Evolutionary conservation across 1,140 invertebrate species (phyloP).

Genomic region (Aphaenogaster ashmeadi): DNA sequence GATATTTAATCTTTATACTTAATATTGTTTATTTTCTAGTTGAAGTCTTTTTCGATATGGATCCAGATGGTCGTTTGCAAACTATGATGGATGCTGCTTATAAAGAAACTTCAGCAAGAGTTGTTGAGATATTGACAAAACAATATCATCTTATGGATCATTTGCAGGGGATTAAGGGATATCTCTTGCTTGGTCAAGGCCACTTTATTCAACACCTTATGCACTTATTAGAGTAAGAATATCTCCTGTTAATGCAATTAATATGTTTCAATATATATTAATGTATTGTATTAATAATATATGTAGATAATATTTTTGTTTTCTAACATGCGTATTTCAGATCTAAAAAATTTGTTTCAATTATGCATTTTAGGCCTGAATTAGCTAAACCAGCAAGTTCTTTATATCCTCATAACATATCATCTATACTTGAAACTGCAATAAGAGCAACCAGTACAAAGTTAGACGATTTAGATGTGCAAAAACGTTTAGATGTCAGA

Average conservation of each 20-base stretch:
- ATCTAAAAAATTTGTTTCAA: not conserved
- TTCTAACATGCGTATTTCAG: not conserved
- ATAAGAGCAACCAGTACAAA: conserved; percentile 98
- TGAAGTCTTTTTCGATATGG: conserved; percentile 91
- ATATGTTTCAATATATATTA: not conserved
- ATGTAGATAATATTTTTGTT: not conserved
- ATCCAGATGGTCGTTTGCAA: conserved; percentile 92
- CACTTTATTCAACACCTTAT: conserved; percentile 98
- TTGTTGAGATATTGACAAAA: conserved; percentile 94
- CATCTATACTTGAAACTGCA: conserved; percentile 96
- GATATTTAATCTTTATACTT: not conserved
- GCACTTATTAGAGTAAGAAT: conserved; percentile 94
- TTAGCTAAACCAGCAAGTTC: conserved; percentile 95
- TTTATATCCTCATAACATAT: conserved; percentile 95
- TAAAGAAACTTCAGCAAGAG: conserved; percentile 94
- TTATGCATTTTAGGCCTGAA: conserved; percentile 90
- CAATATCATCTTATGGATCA: conserved; percentile 97
- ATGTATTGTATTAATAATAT: not conserved
- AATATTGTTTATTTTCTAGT: conserved; percentile 84
- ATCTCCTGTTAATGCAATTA: conserved; percentile 27
- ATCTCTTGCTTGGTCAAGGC: conserved; percentile 97
- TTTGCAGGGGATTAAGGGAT: conserved; percentile 95
- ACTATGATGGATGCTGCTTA: conserved; percentile 94
- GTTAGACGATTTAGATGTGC: conserved; percentile 96
- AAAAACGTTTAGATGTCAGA: conserved; percentile 95